Evolutionary conservation across 2,113 vertebrate species (phyloP).

Genomic region (Pterocles orientalis): DNA sequence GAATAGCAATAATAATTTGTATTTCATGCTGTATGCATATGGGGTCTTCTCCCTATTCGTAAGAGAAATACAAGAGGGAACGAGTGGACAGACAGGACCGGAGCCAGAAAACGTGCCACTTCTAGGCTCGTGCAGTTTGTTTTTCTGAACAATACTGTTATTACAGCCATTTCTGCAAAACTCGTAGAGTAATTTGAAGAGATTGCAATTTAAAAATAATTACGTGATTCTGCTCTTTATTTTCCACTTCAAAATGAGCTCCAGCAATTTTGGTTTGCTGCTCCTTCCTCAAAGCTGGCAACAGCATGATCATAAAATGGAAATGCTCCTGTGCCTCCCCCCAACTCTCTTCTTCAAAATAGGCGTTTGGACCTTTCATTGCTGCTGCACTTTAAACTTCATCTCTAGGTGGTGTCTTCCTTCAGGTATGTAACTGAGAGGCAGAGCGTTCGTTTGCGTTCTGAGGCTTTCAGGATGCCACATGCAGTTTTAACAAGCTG

Average conservation of each 20-base stretch:
- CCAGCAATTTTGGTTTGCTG: neutral
- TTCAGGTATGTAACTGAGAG: neutral
- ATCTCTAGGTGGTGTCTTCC: neutral
- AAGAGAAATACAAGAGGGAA: neutral
- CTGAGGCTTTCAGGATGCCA: neutral
- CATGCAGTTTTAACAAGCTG: neutral
- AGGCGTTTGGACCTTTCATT: neutral
- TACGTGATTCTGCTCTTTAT: neutral
- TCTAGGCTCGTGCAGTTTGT: neutral
- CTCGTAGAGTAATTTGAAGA: neutral
- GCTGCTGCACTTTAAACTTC: neutral
- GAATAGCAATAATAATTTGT: neutral
- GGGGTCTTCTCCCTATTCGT: neutral
- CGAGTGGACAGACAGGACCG: neutral
- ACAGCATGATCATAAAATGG: neutral
- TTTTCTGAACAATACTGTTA: neutral
- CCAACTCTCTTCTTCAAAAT: neutral
- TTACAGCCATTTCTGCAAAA: neutral
- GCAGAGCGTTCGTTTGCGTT: neutral
- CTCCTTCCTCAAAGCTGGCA: neutral
- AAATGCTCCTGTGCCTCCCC: neutral
- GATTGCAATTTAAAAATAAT: neutral
- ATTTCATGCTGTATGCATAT: neutral
- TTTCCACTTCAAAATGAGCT: neutral
- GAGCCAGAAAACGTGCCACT: neutral